phyloP scores from a whole-genome alignment of 2,888 invertebrate genomes.

The Fragum whitleyi region DNA sequence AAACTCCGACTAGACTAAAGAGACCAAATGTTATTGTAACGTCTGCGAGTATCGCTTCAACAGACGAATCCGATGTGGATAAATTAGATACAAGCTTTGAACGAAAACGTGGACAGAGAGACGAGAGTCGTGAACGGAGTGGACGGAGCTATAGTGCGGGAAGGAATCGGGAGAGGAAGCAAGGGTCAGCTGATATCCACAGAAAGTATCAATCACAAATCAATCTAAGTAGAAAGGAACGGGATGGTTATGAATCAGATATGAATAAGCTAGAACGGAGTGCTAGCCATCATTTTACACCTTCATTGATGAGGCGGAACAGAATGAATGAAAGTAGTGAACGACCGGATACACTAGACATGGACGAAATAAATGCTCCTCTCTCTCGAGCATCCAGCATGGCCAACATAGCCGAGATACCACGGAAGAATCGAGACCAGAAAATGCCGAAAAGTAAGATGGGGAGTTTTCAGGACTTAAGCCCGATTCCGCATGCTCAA shows the following conservation, averaged over 20 bases:
- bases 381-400: constrained; percentile 22
- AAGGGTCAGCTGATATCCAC: constrained; percentile 10
- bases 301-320: constrained; percentile 7
- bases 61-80: constrained; percentile 40
- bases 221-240: constrained; percentile 30
- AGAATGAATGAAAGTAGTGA: background rate
- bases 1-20: background rate
- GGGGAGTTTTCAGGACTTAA: constrained; percentile 61
- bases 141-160: constrained; percentile 34
- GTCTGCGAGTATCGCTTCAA: constrained; percentile 39
- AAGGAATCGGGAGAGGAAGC: background rate
- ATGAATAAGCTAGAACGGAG: constrained; percentile 17
- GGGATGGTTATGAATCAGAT: constrained; percentile 27
- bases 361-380: background rate
- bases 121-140: background rate
- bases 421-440: constrained; percentile 17
- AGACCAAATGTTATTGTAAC: constrained; percentile 58
- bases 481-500: constrained; percentile 37
- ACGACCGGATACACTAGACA: constrained; percentile 2
- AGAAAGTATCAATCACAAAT: constrained; percentile 45
- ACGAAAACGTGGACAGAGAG: background rate
- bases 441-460: constrained; percentile 59
- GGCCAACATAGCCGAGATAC: constrained; percentile 15
- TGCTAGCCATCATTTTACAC: constrained; percentile 36
- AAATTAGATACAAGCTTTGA: background rate